Conservation (phyloP, 2,113 vertebrate species). For the Peromyscus leucopus region DNA sequence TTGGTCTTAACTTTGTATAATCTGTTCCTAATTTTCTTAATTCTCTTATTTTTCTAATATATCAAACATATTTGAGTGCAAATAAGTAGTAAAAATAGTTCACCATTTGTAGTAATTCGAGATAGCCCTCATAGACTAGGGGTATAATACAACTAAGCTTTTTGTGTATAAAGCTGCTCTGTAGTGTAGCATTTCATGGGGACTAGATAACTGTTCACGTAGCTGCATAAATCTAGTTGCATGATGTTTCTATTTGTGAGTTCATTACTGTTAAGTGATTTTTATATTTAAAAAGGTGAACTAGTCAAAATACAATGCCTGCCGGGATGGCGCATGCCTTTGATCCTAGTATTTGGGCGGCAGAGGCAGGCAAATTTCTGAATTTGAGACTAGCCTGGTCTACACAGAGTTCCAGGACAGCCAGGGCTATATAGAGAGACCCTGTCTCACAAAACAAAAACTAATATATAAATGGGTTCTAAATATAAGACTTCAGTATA, state of each 20-base stretch:
- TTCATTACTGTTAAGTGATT: neutral
- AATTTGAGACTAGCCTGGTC: neutral
- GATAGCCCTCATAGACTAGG: neutral
- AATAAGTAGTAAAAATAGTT: conserved; percentile 34
- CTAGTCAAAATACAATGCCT: neutral
- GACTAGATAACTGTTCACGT: neutral
- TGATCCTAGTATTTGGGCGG: neutral
- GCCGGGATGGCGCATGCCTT: neutral
- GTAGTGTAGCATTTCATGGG: neutral
- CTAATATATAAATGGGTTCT: neutral
- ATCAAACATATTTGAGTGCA: conserved; percentile 27
- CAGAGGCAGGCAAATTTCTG: neutral
- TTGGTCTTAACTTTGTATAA: conserved; percentile 28
- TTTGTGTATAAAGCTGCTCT: neutral
- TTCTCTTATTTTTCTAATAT: neutral
- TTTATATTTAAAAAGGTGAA: neutral
- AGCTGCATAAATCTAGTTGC: neutral
- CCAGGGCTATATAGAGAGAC: neutral
- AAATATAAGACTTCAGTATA: conserved; percentile 28
- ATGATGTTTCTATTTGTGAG: neutral
- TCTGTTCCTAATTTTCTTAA: neutral
- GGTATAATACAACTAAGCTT: neutral
- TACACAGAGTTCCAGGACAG: neutral
- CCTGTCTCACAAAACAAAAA: neutral
- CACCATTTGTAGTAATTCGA: neutral